Percentiles rank a stretch among this genome's conserved stretches.
Evolutionary conservation across 2,113 vertebrate species (phyloP).

Genomic region (Brachypodius melanocephalos): DNA sequence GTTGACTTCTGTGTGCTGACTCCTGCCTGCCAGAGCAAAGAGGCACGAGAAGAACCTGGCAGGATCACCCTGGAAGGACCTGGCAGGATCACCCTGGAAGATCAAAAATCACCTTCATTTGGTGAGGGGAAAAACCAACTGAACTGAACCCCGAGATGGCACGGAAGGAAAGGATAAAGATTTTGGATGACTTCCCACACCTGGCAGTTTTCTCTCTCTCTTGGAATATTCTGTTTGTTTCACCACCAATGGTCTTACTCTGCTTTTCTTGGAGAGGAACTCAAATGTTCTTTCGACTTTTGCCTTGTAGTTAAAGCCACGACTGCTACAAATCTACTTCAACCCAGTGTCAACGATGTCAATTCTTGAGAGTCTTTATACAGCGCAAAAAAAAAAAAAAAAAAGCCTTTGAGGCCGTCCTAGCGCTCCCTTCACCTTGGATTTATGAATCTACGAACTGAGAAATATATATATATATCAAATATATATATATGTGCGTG

Average conservation of each 20-base stretch:
- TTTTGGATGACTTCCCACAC: neutral
- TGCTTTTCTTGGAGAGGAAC: conserved; percentile 3
- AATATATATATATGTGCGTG: neutral
- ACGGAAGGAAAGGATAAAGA: neutral
- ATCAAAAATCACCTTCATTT: neutral
- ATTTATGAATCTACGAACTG: conserved; percentile 20
- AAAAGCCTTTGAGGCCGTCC: neutral
- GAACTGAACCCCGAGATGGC: neutral
- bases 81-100: neutral
- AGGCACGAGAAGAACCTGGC: neutral
- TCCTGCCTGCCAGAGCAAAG: neutral
- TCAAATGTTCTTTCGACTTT: neutral
- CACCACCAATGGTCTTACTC: neutral
- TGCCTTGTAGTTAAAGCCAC: conserved; percentile 52
- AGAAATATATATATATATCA: neutral
- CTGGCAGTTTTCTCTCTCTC: neutral
- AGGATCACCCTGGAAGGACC: neutral
- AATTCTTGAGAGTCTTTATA: conserved; percentile 34
- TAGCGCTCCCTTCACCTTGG: neutral
- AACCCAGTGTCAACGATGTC: conserved; percentile 38
- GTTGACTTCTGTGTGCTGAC: neutral
- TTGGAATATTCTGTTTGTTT: conserved; percentile 13
- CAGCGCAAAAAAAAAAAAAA: neutral
- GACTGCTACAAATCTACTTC: conserved; percentile 43
- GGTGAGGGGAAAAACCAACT: neutral